Conservation (phyloP, 1,140 invertebrate species). For the Gryon sp. region DNA sequence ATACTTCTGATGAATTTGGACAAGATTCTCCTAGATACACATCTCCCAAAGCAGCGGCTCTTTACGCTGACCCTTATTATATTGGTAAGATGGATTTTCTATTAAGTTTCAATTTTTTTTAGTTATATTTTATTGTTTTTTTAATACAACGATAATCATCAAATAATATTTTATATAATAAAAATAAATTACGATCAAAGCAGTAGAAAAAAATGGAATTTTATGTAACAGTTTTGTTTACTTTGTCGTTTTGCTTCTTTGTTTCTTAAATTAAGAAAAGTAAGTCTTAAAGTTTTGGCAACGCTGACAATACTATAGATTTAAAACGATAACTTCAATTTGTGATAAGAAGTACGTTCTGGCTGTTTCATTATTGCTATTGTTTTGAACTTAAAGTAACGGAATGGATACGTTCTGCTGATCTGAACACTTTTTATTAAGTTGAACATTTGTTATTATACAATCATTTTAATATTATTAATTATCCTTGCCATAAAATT, state of each 20-base stretch:
- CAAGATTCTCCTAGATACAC: constrained; percentile 91
- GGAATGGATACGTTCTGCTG: background rate
- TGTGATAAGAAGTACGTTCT: constrained; percentile 72
- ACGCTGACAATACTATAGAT: constrained; percentile 50
- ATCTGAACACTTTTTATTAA: constrained; percentile 21
- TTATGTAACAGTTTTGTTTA: too few relatives aligned
- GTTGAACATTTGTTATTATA: constrained; percentile 3
- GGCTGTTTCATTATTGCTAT: constrained; percentile 72
- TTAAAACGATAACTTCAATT: constrained; percentile 66
- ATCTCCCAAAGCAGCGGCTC: constrained; percentile 86
- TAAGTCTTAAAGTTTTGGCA: constrained; percentile 64
- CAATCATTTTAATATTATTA: too few relatives aligned
- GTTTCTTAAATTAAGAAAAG: constrained; percentile 1
- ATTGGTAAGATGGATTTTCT: constrained; percentile 72
- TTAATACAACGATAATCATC: too few relatives aligned
- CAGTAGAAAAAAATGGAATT: too few relatives aligned
- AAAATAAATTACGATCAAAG: too few relatives aligned
- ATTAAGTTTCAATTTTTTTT: too few relatives aligned
- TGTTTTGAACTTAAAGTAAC: constrained; percentile 75
- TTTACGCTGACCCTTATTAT: constrained; percentile 79
- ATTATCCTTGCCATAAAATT: too few relatives aligned
- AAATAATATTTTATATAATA: constrained; percentile 7
- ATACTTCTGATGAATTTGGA: constrained; percentile 93
- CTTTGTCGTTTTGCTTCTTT: background rate
- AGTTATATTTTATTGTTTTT: too few relatives aligned